Conservation (phyloP, 2,888 invertebrate species). For the Aspidiotus rigidus region DNA sequence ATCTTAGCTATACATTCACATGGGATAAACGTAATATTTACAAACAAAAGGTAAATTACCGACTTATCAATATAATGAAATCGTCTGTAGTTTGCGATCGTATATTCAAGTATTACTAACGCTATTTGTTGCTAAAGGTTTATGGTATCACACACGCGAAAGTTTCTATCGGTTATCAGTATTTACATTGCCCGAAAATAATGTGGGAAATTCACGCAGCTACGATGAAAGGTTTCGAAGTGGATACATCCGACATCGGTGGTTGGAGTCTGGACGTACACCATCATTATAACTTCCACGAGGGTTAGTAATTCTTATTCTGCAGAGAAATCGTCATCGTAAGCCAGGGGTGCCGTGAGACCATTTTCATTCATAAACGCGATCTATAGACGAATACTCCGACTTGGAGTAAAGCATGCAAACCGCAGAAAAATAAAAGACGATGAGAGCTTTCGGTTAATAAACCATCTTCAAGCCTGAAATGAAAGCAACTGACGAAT, state of each 20-base stretch:
- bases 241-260: conserved; percentile 92
- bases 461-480: too few relatives aligned
- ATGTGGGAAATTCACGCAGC: conserved; percentile 95
- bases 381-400: too few relatives aligned
- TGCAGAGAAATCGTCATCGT: too few relatives aligned
- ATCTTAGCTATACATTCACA: conserved; percentile 87
- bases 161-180: conserved; percentile 89
- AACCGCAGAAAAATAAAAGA: too few relatives aligned
- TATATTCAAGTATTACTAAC: neutral
- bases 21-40: conserved; percentile 98
- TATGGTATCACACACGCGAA: conserved; percentile 81
- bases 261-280: conserved; percentile 97
- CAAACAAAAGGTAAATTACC: conserved; percentile 69
- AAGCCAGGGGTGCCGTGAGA: neutral
- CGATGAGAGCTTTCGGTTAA: too few relatives aligned
- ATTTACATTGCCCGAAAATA: conserved; percentile 71
- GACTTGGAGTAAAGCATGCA: too few relatives aligned
- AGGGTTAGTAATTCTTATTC: conserved; percentile 49
- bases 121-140: conserved; percentile 42
- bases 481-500: too few relatives aligned
- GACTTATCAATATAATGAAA: neutral
- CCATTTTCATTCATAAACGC: neutral
- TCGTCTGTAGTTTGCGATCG: neutral
- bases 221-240: conserved; percentile 87
- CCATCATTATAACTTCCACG: conserved; percentile 97